A percentile compares a stretch with the other conserved stretches of the same genome.
Evolutionary conservation across 1,140 invertebrate genomes (phyloP).

Genomic region (Micrasema minimum): DNA sequence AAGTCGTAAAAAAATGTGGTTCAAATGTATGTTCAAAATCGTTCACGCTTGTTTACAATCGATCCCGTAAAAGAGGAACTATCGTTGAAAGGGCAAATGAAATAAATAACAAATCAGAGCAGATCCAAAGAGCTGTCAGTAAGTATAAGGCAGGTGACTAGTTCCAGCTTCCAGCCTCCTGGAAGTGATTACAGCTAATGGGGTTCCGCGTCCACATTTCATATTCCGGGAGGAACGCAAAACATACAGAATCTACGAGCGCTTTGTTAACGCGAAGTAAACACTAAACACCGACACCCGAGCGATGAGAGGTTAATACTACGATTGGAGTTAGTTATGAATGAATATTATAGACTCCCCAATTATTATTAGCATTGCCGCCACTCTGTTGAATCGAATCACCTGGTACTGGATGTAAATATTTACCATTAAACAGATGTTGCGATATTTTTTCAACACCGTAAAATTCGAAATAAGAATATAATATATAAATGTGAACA

Average conservation of each 20-base stretch:
- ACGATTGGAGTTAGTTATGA: neutral
- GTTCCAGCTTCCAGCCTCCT: too few species aligned
- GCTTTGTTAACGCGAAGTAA: constrained; percentile 4
- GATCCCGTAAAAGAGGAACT: constrained; percentile 7
- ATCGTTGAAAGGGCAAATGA: neutral
- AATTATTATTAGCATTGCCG: constrained; percentile 8
- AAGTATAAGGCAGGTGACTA: too few species aligned
- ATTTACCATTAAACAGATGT: constrained; percentile 20
- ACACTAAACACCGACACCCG: constrained; percentile 14
- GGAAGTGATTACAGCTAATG: too few species aligned
- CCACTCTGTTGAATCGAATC: constrained; percentile 18
- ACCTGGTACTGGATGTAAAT: constrained; percentile 10
- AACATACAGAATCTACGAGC: too few species aligned
- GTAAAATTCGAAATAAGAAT: too few species aligned
- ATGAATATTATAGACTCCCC: constrained; percentile 19
- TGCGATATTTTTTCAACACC: too few species aligned
- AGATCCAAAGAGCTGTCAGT: too few species aligned
- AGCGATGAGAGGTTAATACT: constrained; percentile 9
- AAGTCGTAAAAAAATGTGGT: too few species aligned
- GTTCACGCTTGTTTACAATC: constrained; percentile 10
- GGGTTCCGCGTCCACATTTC: too few species aligned
- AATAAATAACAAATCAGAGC: too few species aligned
- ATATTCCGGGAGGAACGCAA: neutral
- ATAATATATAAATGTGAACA: too few species aligned
- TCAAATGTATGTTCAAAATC: neutral